phyloP scores from a whole-genome alignment of 2,888 invertebrate species.

The Megamerina dolium region DNA sequence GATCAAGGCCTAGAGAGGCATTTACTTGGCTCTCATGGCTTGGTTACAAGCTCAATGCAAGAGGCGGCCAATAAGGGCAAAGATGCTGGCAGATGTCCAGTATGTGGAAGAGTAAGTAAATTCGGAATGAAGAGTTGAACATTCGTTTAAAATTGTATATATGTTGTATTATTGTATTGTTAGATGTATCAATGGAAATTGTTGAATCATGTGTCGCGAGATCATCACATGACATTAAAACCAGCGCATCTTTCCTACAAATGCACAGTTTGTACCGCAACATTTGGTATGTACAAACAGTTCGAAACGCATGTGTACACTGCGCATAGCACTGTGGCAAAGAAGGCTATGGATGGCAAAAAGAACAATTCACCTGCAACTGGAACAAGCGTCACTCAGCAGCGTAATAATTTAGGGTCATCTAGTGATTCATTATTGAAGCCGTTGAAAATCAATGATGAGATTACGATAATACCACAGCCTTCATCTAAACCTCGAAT shows the following conservation, averaged over 20 bases:
- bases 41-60: slow-evolving; percentile 94
- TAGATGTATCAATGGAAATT: slow-evolving; percentile 92
- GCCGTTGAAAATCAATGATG: slow-evolving; percentile 81
- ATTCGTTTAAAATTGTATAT: background rate
- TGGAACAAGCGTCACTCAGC: slow-evolving; percentile 24
- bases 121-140: background rate
- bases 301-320: slow-evolving; percentile 93
- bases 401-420: slow-evolving; percentile 40
- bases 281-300: slow-evolving; percentile 91
- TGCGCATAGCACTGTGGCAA: slow-evolving; percentile 85
- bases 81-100: slow-evolving; percentile 90
- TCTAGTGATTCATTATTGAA: slow-evolving; percentile 62
- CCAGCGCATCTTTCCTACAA: slow-evolving; percentile 92
- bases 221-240: slow-evolving; percentile 85
- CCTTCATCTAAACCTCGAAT: slow-evolving; percentile 55
- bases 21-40: slow-evolving; percentile 85
- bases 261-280: slow-evolving; percentile 91
- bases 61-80: slow-evolving; percentile 92
- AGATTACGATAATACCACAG: slow-evolving; percentile 84
- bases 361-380: slow-evolving; percentile 35
- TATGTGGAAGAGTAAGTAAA: slow-evolving; percentile 78
- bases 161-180: slow-evolving; percentile 25
- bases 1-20: slow-evolving; percentile 95
- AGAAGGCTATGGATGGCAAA: slow-evolving; percentile 68
- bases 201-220: slow-evolving; percentile 83